These are phyloP conservation scores for Anguilla anguilla DNA, from an alignment of 2,797 vertebrate species.

Conservation along the genomic window DNA sequence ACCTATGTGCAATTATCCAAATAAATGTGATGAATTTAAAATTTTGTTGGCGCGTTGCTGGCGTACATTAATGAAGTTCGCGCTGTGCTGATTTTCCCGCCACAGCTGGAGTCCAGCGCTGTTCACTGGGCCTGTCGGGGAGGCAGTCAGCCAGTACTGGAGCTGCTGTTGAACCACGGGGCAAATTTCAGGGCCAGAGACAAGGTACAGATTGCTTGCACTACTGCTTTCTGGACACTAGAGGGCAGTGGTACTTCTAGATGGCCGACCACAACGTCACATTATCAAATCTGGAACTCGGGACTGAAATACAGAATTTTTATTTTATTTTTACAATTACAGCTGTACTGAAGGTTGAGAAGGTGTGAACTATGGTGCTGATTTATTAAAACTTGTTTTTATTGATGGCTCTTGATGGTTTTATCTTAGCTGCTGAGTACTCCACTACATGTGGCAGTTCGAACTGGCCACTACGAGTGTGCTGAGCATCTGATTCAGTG, in stretches of 20 bases:
- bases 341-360: neutral
- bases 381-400: neutral
- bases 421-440: conserved; percentile 82
- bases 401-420: neutral
- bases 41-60: neutral
- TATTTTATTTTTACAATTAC: too few species aligned
- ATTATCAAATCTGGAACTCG: neutral
- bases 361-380: neutral
- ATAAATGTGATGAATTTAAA: neutral
- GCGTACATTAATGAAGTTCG: too few species aligned
- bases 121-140: conserved; percentile 93
- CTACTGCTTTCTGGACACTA: neutral
- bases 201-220: conserved; percentile 74
- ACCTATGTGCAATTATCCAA: neutral
- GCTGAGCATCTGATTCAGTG: conserved; percentile 93
- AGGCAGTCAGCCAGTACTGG: conserved; percentile 82
- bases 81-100: conserved; percentile 26
- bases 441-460: conserved; percentile 89
- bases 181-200: conserved; percentile 86
- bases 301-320: too few species aligned
- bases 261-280: too few species aligned
- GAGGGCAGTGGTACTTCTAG: neutral
- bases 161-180: conserved; percentile 86
- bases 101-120: conserved; percentile 88
- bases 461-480: conserved; percentile 88